Conservation (phyloP, 2,797 vertebrate genomes). For the Alcedo atthis region DNA sequence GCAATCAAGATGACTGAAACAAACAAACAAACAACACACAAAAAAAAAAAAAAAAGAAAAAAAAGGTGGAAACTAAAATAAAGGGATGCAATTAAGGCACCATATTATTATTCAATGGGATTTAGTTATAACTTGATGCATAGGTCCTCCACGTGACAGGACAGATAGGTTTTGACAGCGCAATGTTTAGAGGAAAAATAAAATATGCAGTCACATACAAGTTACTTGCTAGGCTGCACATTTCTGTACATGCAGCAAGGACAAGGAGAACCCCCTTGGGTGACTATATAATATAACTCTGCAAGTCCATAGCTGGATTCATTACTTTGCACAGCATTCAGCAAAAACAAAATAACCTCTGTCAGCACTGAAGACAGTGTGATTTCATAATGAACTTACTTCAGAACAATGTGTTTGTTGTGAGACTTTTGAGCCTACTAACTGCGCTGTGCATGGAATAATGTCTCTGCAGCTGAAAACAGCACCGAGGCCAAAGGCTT, state of each 20-base stretch:
- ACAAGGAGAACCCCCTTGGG: constrained; percentile 61
- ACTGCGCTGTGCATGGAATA: neutral
- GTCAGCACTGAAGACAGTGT: constrained; percentile 36
- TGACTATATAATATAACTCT: constrained; percentile 49
- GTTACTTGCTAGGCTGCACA: constrained; percentile 58
- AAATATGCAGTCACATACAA: constrained; percentile 52
- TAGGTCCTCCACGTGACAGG: neutral
- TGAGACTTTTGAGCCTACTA: neutral
- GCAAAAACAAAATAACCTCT: neutral
- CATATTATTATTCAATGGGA: neutral
- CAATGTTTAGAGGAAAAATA: constrained; percentile 18
- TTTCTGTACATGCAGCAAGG: constrained; percentile 39
- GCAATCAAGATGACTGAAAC: neutral
- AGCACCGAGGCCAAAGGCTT: neutral
- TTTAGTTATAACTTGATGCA: neutral
- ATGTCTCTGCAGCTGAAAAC: neutral
- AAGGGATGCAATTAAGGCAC: neutral
- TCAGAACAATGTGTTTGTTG: neutral
- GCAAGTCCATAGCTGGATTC: constrained; percentile 42
- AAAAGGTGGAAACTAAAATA: neutral
- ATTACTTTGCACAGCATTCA: constrained; percentile 43
- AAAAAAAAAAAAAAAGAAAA: neutral
- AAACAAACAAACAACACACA: neutral
- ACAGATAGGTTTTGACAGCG: neutral
- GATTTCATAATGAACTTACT: constrained; percentile 25